Evolutionary conservation across 2,888 invertebrate genomes (phyloP).

Genomic region (Bursaphelenchus okinawaensis): DNA sequence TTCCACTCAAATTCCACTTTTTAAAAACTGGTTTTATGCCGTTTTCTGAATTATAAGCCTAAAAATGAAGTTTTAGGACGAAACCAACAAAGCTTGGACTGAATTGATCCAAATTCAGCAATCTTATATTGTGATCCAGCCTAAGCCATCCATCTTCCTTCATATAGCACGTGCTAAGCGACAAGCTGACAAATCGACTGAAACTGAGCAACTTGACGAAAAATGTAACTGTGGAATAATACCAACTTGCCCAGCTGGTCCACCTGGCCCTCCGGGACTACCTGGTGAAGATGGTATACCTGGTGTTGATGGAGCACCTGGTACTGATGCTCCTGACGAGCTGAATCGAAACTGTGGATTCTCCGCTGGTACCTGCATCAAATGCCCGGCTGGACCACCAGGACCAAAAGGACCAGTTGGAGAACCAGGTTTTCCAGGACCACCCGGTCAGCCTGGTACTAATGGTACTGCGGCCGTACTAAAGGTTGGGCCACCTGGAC

Average conservation of each 20-base stretch:
- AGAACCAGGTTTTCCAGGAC: not conserved
- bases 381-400: not conserved
- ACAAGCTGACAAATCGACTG: not conserved
- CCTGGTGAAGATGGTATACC: not conserved
- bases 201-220: no score
- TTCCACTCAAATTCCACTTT: no score
- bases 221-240: not conserved
- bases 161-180: no score
- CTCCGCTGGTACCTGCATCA: not conserved
- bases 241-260: not conserved
- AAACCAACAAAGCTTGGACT: not conserved
- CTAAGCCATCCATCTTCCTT: no score
- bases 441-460: not conserved
- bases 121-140: no score
- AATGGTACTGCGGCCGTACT: not conserved
- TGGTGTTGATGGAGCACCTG: not conserved
- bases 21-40: not conserved
- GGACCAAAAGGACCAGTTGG: not conserved
- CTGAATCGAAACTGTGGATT: not conserved
- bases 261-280: not conserved
- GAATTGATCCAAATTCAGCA: not conserved
- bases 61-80: not conserved
- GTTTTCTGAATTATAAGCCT: not conserved
- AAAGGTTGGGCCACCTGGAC: constrained; percentile 31
- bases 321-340: not conserved